Percentiles rank a stretch among this genome's conserved stretches.
phyloP scores from a whole-genome alignment of 2,113 vertebrate species.

The Bolborhynchus lineola region DNA sequence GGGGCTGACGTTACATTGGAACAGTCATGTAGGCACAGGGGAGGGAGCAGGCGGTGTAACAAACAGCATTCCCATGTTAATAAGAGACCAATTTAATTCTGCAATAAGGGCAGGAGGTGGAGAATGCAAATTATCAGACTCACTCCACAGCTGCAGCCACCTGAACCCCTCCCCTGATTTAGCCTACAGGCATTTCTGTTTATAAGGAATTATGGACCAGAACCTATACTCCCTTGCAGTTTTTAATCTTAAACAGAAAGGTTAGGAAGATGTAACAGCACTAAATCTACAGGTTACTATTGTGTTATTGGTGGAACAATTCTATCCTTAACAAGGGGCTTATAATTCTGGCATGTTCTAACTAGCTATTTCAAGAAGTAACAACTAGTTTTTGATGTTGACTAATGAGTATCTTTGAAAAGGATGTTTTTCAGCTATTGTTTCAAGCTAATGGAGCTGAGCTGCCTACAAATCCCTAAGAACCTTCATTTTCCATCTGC shows the following conservation, averaged over 20 bases:
- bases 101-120: not conserved
- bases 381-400: not conserved
- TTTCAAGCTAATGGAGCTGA: not conserved
- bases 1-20: not conserved
- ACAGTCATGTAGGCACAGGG: not conserved
- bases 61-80: slow-evolving; percentile 17
- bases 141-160: not conserved
- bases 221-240: not conserved
- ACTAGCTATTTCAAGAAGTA: not conserved
- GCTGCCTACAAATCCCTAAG: not conserved
- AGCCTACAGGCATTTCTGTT: not conserved
- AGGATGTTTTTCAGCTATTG: not conserved
- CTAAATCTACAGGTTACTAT: not conserved
- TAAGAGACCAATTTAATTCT: not conserved
- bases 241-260: not conserved
- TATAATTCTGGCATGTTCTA: not conserved
- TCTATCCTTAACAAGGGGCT: not conserved
- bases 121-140: not conserved
- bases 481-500: not conserved
- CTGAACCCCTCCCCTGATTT: not conserved
- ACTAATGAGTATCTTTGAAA: not conserved
- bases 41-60: not conserved
- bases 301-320: not conserved
- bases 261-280: not conserved
- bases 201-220: not conserved